Percentiles rank a stretch among this genome's conserved stretches.
phyloP scores from a whole-genome alignment of 2,113 vertebrate genomes.

The Eudyptes chrysolophus region DNA sequence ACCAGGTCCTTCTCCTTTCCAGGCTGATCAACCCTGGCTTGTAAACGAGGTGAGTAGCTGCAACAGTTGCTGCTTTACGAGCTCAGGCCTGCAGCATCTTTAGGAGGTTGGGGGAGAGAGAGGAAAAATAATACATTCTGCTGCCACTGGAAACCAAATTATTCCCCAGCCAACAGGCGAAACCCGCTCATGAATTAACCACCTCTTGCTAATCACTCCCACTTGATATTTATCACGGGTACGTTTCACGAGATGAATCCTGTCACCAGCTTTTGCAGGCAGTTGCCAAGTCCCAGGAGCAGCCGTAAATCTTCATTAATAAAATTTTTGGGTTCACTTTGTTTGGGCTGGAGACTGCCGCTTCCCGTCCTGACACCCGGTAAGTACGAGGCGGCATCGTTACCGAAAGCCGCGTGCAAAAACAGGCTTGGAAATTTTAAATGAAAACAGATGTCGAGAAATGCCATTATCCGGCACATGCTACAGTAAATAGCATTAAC shows the following conservation, averaged over 20 bases:
- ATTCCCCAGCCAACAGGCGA: not conserved
- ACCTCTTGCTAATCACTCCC: constrained; percentile 45
- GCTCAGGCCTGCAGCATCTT: not conserved
- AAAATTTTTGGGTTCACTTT: constrained; percentile 62
- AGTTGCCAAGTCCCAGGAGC: constrained; percentile 79
- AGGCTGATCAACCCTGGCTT: not conserved
- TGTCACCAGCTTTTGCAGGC: constrained; percentile 75
- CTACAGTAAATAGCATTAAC: constrained; percentile 17
- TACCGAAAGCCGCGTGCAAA: not conserved
- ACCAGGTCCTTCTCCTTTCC: not conserved
- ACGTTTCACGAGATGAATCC: constrained; percentile 70
- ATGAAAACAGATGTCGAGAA: constrained; percentile 60
- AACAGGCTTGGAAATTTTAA: constrained; percentile 19
- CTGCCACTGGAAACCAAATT: constrained; percentile 23
- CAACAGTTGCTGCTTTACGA: not conserved
- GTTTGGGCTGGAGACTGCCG: constrained; percentile 76
- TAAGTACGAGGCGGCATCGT: constrained; percentile 45
- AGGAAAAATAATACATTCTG: not conserved
- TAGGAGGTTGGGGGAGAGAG: not conserved
- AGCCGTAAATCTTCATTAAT: constrained; percentile 87
- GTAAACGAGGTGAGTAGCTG: not conserved
- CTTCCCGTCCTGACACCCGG: constrained; percentile 52
- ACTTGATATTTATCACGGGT: constrained; percentile 59
- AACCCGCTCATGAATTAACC: constrained; percentile 59
- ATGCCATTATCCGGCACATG: not conserved